Evolutionary conservation across 2,113 vertebrate species (phyloP).

Genomic region (Mobula birostris): DNA sequence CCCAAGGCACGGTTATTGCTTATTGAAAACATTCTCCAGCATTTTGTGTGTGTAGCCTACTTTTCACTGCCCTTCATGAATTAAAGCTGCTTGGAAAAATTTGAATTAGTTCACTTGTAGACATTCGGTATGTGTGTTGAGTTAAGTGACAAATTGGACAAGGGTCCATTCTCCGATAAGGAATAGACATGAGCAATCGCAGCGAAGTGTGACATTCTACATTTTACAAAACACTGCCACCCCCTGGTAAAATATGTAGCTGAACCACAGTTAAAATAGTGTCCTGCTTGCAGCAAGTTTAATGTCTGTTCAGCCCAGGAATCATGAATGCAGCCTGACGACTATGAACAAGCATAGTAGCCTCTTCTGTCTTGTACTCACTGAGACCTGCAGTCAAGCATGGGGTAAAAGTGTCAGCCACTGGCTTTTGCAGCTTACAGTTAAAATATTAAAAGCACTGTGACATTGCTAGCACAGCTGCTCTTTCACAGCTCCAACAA

Average conservation of each 20-base stretch:
- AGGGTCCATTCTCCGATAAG: neutral
- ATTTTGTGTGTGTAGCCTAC: neutral
- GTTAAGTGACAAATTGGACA: neutral
- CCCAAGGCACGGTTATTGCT: too few relatives aligned
- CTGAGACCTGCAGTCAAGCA: too few relatives aligned
- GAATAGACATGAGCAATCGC: neutral
- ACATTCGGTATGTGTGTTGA: neutral
- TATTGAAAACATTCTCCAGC: too few relatives aligned
- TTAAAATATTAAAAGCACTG: too few relatives aligned
- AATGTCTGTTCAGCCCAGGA: neutral
- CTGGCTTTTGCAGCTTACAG: too few relatives aligned
- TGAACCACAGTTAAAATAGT: neutral
- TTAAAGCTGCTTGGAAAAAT: neutral
- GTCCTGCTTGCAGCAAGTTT: neutral
- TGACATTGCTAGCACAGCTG: too few relatives aligned
- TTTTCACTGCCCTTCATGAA: neutral
- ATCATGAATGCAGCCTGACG: neutral
- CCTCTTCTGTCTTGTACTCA: neutral
- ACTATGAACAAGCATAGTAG: neutral
- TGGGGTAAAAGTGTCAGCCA: too few relatives aligned
- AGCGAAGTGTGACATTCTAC: neutral
- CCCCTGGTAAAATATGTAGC: neutral
- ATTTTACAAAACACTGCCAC: neutral
- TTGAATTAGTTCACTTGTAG: neutral
- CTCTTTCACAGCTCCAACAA: too few relatives aligned